Conservation (phyloP, 2,113 vertebrate genomes). For the Sarotherodon lohbergeri region DNA sequence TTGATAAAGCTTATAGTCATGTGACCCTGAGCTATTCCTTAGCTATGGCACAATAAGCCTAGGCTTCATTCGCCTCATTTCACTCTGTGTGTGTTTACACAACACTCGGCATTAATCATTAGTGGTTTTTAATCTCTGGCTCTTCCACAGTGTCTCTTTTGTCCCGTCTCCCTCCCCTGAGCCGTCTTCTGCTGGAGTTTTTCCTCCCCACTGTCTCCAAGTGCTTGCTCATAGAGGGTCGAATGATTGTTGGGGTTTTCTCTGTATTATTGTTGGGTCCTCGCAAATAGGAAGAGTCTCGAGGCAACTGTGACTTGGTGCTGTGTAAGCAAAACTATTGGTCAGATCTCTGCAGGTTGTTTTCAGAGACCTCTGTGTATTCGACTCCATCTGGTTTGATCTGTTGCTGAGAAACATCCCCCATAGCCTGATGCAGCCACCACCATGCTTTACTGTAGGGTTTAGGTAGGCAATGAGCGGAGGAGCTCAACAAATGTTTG, state of each 20-base stretch:
- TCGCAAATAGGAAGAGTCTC: not conserved
- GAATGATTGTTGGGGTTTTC: not conserved
- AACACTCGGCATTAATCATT: not conserved
- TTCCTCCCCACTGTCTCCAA: not conserved
- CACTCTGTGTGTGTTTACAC: not conserved
- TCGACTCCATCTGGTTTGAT: not conserved
- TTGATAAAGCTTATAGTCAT: too few relatives aligned
- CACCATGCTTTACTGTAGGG: not conserved
- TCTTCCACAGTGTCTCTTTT: not conserved
- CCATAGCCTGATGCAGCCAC: not conserved
- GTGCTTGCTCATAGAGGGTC: not conserved
- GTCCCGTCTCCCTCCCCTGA: not conserved
- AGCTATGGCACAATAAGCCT: too few relatives aligned
- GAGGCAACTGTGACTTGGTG: not conserved
- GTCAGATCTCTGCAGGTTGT: not conserved
- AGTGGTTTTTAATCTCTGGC: not conserved
- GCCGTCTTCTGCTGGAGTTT: not conserved
- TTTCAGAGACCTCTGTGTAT: not conserved
- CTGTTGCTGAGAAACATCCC: accelerated
- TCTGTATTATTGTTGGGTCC: not conserved
- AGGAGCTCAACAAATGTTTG: not conserved
- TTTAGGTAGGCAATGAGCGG: not conserved
- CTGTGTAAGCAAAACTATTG: not conserved
- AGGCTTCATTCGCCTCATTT: too few relatives aligned
- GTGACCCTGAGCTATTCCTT: too few relatives aligned